Base-by-base conservation (phyloP, 2,113 vertebrate species). In the Cyprinus carpio region DNA sequence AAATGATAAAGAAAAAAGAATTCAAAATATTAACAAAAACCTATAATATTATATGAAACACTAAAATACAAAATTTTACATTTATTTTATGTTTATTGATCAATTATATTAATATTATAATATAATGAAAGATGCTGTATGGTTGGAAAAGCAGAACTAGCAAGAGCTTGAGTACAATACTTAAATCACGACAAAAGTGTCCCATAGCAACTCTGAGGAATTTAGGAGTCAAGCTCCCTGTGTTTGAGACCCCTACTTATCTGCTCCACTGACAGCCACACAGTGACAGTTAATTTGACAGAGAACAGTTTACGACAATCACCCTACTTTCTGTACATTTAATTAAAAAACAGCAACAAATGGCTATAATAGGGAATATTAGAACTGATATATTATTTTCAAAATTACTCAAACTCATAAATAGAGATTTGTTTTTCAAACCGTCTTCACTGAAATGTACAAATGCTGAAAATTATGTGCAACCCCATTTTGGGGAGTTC, bases 141-240 rank as follows among this genome's bases (percentile, higher is more conserved):
- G 31, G 31, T 20, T n/a, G 16, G 23, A 10, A 72, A 74, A 75
- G 25, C 75, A 76, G 58, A 71, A 56, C 51, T 88, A 64, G 77
- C 54, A 58, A 34, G 46, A 88, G 37, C 54, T 84, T 92, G 89
- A 92, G 90, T 90, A 91, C 89, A 88, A 80, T 87, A 88, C 71
- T 77, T 54, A 86, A 90, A 87, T 89, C 75, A 76, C 77, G 85
- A 89, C 89, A 92, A 92, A 88, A 86, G 87, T 86, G 88, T 91
- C 89, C 89, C 92, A 89, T 93, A 92, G 94, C 93, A 93, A 95
- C 93, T 90, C 87, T 76, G 76, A 82, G 91, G 93, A 93, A 94
- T 93, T 91, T 88, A 56, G 84, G 83, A 87, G 87, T 90, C 74
- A 89, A 89, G 88, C 87, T 87, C 81, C 87, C 88, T 91, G 89